A percentile compares a stretch with the other conserved stretches of the same genome.
These are phyloP conservation scores for Varecia variegata DNA, from an alignment of 2,797 vertebrate species.

Conservation along the genomic window DNA sequence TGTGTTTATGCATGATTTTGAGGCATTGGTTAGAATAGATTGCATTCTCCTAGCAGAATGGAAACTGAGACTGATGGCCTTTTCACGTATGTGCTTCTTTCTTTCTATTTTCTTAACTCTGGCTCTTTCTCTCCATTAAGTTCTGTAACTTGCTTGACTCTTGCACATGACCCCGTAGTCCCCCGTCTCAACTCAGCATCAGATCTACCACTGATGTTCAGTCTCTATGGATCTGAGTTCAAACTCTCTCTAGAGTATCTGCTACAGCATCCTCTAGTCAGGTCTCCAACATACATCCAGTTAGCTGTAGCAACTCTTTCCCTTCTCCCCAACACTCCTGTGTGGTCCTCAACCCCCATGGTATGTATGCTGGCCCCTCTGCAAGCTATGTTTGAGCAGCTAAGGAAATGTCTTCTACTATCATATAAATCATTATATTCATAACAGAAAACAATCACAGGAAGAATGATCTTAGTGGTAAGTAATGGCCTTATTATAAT, in stretches of 20 bases:
- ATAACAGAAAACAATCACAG: neutral
- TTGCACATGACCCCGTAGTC: neutral
- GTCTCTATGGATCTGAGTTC: neutral
- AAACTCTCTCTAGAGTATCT: neutral
- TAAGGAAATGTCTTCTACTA: neutral
- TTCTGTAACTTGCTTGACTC: neutral
- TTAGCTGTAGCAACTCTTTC: neutral
- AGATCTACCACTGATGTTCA: neutral
- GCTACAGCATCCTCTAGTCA: neutral
- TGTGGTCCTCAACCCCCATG: neutral
- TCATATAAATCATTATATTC: neutral
- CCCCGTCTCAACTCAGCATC: neutral
- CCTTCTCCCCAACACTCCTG: neutral
- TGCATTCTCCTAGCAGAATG: neutral
- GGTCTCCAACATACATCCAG: neutral
- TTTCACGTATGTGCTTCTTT: neutral
- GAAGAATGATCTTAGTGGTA: neutral
- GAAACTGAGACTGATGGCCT: neutral
- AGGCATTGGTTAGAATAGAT: neutral
- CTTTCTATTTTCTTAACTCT: neutral
- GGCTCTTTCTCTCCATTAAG: neutral
- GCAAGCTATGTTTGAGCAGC: neutral
- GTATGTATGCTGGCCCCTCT: neutral
- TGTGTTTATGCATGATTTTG: neutral
- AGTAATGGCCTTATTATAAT: neutral